Percentiles rank a stretch among this genome's conserved stretches.
Conservation (phyloP, 2,888 invertebrate genomes). For the Zelleria hepariella region DNA sequence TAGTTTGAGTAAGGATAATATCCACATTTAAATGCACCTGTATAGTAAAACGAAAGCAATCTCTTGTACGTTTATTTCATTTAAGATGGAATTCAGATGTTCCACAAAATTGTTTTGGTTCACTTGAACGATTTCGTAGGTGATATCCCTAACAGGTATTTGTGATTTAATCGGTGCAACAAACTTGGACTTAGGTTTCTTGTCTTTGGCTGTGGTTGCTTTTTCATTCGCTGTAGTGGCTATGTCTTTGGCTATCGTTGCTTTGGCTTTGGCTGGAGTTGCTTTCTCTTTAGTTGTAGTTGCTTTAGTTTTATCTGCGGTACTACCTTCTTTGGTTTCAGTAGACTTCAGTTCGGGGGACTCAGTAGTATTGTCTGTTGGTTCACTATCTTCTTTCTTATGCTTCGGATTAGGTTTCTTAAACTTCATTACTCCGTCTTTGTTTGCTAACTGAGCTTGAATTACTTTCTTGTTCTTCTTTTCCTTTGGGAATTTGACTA, state of each 20-base stretch:
- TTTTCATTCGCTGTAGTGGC: neutral
- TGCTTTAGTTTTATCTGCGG: too few species aligned
- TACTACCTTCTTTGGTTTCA: neutral
- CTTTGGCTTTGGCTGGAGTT: neutral
- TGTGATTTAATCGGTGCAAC: conserved; percentile 45
- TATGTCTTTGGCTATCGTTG: neutral
- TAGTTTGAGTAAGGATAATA: neutral
- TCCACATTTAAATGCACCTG: neutral
- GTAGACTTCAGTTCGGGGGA: neutral
- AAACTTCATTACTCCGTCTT: conserved; percentile 54
- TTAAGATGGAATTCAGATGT: conserved; percentile 6
- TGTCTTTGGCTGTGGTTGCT: conserved; percentile 25
- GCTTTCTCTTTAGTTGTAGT: neutral
- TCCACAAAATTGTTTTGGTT: conserved; percentile 23
- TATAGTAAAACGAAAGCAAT: neutral
- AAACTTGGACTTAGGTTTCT: conserved; percentile 37
- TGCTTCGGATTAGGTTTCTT: conserved; percentile 31
- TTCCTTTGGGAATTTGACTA: conserved; percentile 13
- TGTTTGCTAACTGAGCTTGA: conserved; percentile 48
- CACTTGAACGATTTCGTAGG: conserved; percentile 25
- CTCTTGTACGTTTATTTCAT: neutral
- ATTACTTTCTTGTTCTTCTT: conserved; percentile 28
- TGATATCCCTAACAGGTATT: conserved; percentile 34
- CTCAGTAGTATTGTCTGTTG: neutral
- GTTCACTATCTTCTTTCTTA: conserved; percentile 8